Evolutionary conservation across 2,797 vertebrate genomes (phyloP).

Genomic region (Cirrhinus molitorella): DNA sequence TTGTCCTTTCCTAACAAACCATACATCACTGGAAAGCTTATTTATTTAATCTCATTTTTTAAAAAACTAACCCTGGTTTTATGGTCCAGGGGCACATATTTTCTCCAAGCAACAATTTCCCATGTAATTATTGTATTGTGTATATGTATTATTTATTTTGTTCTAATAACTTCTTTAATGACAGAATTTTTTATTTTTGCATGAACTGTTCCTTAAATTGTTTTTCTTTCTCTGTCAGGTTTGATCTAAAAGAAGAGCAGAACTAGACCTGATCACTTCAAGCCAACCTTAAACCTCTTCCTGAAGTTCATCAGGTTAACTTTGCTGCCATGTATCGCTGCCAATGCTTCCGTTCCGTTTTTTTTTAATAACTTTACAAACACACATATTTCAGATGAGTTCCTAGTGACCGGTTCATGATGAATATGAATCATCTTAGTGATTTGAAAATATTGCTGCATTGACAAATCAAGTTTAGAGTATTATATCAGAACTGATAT

Average conservation of each 20-base stretch:
- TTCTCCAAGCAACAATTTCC: no score
- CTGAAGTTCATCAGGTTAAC: slow-evolving; percentile 21
- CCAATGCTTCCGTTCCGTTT: slow-evolving; percentile 16
- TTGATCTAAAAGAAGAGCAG: slow-evolving; percentile 80
- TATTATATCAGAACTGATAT: neutral
- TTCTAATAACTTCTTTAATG: neutral
- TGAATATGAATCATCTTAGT: neutral
- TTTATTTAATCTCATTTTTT: no score
- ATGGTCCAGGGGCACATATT: no score
- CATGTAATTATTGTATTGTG: neutral
- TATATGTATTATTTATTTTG: neutral
- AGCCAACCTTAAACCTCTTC: neutral
- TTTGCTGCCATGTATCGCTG: slow-evolving; percentile 72
- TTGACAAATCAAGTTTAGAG: slow-evolving; percentile 1
- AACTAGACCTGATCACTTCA: slow-evolving; percentile 48
- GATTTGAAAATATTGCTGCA: neutral
- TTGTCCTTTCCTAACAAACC: no score
- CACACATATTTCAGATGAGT: slow-evolving; percentile 6
- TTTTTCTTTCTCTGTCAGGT: slow-evolving; percentile 74
- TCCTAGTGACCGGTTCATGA: neutral
- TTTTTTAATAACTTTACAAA: slow-evolving; percentile 35
- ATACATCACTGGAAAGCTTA: no score
- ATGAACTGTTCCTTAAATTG: neutral
- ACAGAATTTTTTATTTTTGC: neutral
- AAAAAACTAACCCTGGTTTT: no score